A percentile compares a stretch with the other conserved stretches of the same genome.
phyloP scores from a whole-genome alignment of 92 coral and sea anemone species.

The Pocillopora meandrina region DNA sequence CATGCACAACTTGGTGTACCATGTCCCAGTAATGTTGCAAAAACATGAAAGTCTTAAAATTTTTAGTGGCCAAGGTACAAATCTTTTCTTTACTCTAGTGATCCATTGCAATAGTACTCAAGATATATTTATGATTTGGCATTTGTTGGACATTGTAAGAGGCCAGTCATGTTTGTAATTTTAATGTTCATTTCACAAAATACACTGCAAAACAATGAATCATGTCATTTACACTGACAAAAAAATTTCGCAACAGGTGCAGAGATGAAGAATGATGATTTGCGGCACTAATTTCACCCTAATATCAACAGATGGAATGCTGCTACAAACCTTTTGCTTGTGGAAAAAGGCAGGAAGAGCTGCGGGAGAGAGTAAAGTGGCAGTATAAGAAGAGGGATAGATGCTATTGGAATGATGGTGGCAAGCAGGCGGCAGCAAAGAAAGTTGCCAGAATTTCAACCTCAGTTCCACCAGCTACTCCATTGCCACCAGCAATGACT shows the following conservation, averaged over 20 bases:
- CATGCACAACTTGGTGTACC: not conserved
- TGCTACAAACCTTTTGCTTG: slow-evolving; percentile 8
- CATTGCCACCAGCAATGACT: too few species aligned
- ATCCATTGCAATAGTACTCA: too few species aligned
- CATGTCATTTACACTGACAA: too few species aligned
- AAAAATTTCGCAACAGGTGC: too few species aligned
- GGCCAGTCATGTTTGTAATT: too few species aligned
- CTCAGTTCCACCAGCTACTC: too few species aligned
- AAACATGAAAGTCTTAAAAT: not conserved
- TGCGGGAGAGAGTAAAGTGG: not conserved
- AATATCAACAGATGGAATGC: slow-evolving; percentile 36
- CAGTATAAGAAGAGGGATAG: not conserved
- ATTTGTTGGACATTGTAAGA: too few species aligned
- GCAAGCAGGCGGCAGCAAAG: not conserved
- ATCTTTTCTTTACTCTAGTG: too few species aligned
- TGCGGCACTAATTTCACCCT: slow-evolving; percentile 19
- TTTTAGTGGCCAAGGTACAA: slow-evolving; percentile 9
- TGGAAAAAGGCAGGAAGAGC: slow-evolving; percentile 28
- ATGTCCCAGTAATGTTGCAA: not conserved
- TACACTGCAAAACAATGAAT: too few species aligned
- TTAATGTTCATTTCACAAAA: too few species aligned
- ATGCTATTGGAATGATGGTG: not conserved
- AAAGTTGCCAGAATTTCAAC: not conserved
- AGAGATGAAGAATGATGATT: slow-evolving; percentile 39
- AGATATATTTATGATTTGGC: too few species aligned